Conservation (phyloP, 2,888 invertebrate genomes). For the Julus scandinavius region DNA sequence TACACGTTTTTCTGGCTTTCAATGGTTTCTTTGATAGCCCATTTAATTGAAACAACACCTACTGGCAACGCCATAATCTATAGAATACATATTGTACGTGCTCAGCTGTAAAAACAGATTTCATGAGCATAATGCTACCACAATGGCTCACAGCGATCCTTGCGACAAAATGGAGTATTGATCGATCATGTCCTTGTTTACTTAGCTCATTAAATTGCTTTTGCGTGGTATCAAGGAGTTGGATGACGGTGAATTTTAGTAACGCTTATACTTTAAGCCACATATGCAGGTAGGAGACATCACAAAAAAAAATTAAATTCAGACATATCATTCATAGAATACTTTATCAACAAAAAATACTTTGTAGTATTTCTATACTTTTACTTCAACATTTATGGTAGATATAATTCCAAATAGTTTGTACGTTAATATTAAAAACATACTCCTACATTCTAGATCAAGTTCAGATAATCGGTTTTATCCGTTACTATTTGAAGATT, state of each 20-base stretch:
- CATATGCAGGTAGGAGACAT: neutral
- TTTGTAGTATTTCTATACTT: too few species aligned
- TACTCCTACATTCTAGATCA: too few species aligned
- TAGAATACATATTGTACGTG: conserved; percentile 13
- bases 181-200: neutral
- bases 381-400: neutral
- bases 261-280: neutral
- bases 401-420: too few species aligned
- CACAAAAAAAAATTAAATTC: neutral
- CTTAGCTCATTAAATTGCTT: conserved; percentile 17
- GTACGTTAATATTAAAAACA: too few species aligned
- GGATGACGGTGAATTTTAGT: neutral
- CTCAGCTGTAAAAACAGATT: neutral
- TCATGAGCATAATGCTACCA: neutral
- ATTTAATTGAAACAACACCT: conserved; percentile 39
- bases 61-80: conserved; percentile 4
- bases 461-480: too few species aligned
- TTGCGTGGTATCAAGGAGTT: neutral
- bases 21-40: neutral
- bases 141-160: conserved; percentile 4
- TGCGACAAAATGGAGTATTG: conserved; percentile 7
- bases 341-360: too few species aligned
- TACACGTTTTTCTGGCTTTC: neutral
- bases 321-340: neutral
- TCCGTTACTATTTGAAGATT: too few species aligned